phyloP scores from a whole-genome alignment of 2,888 invertebrate genomes.

The Ligdia adustata region DNA sequence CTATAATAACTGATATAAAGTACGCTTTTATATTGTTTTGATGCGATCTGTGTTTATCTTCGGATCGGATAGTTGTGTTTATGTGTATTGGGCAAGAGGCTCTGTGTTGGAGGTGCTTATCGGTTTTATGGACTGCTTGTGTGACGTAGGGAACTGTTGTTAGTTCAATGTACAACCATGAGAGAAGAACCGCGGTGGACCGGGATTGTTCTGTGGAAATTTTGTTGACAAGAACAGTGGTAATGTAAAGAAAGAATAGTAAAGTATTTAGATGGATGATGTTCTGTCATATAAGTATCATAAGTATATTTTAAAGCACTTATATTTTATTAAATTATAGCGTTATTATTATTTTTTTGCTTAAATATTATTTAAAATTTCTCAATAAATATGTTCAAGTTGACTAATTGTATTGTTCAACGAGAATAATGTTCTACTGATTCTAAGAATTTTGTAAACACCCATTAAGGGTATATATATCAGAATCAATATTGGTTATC shows the following conservation, averaged over 20 bases:
- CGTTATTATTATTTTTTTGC: no score
- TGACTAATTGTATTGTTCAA: no score
- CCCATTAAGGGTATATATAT: no score
- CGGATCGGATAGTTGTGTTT: constrained; percentile 61
- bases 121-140: constrained; percentile 46
- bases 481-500: no score
- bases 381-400: no score
- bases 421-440: no score
- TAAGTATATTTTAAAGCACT: no score
- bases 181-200: constrained; percentile 21
- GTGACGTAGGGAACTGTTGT: constrained; percentile 27
- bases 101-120: constrained; percentile 40
- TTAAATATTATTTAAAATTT: no score
- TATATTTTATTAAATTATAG: no score
- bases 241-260: neutral
- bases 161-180: constrained; percentile 31
- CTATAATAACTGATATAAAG: constrained; percentile 73
- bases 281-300: no score
- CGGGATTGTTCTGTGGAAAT: constrained; percentile 4
- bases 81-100: constrained; percentile 48
- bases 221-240: neutral
- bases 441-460: no score
- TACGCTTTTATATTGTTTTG: constrained; percentile 69
- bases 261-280: no score
- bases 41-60: constrained; percentile 73